Evolutionary conservation across 1,140 invertebrate species (phyloP), one percentile per base, ranked within the genome.

Genomic region (Radopholus similis): DNA sequence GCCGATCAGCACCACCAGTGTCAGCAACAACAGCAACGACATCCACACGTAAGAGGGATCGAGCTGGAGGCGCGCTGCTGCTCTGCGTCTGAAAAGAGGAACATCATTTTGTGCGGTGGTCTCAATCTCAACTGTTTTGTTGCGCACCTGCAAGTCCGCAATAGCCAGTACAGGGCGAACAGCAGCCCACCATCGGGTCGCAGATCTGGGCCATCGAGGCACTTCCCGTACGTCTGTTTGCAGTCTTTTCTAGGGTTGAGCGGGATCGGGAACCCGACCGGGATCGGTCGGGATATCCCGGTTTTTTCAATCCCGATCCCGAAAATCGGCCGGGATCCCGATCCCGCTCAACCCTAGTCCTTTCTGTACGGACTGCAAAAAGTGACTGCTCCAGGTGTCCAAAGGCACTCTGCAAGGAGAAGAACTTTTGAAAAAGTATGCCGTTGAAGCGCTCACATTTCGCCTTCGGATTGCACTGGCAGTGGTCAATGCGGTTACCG

Each of bases 171-270:
- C 72, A 67, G 30, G 64, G 54, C 56, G 87, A 85, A 84, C 93
- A 97, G 64, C 85, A 85, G 11, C 93, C 94, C 53, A 88, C 90
- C 44, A 88, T 86, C 60, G 89, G 85, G 84, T 95, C 88, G 83
- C 93, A 97, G 58, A 38, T 78, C 56, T 60, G n/a, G 68, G 34
- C 63, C 74, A 28, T 80, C 79, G 11, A 42, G 62, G 44, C 79
- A 81, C 4, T 72, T 63, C 1, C 73, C 73, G 69, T 77, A 82
- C 4, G 60, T 64, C 28, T 83, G 56, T 15, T 68, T 65, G 57
- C 79, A 81, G 35, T 76, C 68, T 87, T 88, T 55, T 86, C 80
- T 32, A 87, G 88, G 83, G 89, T 89, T 30, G 86, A 87, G 35
- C 11, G 64, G 53, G 0, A n/a, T n/a, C n/a, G n/a, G n/a, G n/a